phyloP scores from a whole-genome alignment of 2,888 invertebrate species.

The Bibio marci region DNA sequence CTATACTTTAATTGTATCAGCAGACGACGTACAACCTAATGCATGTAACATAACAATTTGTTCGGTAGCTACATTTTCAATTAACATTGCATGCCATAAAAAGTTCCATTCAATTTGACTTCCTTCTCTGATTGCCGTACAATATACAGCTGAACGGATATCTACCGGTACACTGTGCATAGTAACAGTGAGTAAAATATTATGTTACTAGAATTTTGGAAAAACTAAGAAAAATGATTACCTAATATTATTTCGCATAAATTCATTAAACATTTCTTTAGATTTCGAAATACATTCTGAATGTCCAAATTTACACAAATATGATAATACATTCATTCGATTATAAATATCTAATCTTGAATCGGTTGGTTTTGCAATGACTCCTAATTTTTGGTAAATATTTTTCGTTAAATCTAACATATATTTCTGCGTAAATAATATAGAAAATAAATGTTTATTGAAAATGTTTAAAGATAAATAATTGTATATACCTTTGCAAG shows the following conservation, averaged over 20 bases:
- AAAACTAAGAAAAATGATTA: background rate
- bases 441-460: background rate
- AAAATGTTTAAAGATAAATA: too few relatives aligned
- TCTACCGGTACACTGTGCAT: conserved; percentile 39
- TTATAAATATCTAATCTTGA: conserved; percentile 38
- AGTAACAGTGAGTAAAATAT: too few relatives aligned
- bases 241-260: background rate
- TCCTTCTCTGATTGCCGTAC: conserved; percentile 51
- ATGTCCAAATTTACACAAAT: conserved; percentile 46
- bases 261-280: conserved; percentile 8
- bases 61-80: conserved; percentile 47
- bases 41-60: conserved; percentile 43
- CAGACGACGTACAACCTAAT: conserved; percentile 47
- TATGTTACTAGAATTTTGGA: too few relatives aligned
- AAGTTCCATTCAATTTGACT: conserved; percentile 41
- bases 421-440: background rate
- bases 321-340: conserved; percentile 38
- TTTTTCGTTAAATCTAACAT: background rate
- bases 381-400: conserved; percentile 28
- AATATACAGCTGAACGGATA: conserved; percentile 54
- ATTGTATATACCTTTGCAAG: conserved; percentile 8
- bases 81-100: conserved; percentile 41
- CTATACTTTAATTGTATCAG: conserved; percentile 33
- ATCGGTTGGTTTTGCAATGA: conserved; percentile 27
- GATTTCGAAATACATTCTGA: conserved; percentile 37